Conservation (phyloP, 2,888 invertebrate species). For the Holacanthella duospinosa region DNA sequence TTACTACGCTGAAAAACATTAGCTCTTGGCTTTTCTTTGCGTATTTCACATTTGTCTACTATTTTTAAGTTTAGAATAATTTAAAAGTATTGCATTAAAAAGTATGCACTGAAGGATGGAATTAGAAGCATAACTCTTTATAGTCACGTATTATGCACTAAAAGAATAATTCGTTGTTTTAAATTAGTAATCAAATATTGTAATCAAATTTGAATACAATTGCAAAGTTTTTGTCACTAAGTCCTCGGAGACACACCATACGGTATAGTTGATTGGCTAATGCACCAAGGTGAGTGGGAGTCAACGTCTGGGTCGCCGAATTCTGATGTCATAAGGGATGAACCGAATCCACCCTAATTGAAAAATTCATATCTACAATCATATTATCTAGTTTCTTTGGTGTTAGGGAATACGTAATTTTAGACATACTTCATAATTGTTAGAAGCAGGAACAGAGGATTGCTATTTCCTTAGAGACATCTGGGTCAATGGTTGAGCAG, state of each 20-base stretch:
- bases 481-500: constrained; percentile 72
- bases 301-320: constrained; percentile 65
- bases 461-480: constrained; percentile 64
- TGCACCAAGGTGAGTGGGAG: constrained; percentile 78
- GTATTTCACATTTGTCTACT: no score
- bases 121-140: no score
- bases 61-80: no score
- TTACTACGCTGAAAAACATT: no score
- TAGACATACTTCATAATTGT: constrained; percentile 60
- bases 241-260: constrained; percentile 63
- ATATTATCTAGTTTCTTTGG: not conserved
- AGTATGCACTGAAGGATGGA: no score
- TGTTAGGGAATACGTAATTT: no score
- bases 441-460: constrained; percentile 69
- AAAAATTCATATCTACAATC: constrained; percentile 8
- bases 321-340: constrained; percentile 72
- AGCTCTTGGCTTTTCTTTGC: no score
- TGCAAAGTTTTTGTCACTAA: constrained; percentile 86
- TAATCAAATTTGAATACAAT: no score
- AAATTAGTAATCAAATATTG: no score
- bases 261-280: constrained; percentile 84
- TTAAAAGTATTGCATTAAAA: no score
- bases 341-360: constrained; percentile 62
- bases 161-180: no score
- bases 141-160: no score